Percentiles rank a stretch among this genome's conserved stretches.
phyloP scores from a whole-genome alignment of 2,113 vertebrate species.

The Muntiacus reevesi region DNA sequence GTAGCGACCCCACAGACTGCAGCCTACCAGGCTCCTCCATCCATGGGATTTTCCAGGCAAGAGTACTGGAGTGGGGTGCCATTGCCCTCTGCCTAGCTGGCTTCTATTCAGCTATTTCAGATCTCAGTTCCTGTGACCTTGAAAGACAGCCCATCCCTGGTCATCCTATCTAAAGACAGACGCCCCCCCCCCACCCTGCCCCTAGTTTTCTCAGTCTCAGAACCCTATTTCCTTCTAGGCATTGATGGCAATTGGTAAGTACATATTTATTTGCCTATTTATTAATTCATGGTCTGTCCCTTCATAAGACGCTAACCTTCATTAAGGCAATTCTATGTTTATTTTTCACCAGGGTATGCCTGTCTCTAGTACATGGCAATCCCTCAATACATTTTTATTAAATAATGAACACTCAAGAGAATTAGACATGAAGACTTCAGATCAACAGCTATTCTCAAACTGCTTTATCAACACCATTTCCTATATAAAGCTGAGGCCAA shows the following conservation, averaged over 20 bases:
- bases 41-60: background rate
- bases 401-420: conserved; percentile 1
- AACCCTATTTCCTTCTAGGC: background rate
- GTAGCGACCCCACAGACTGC: background rate
- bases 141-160: background rate
- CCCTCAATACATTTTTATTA: background rate
- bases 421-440: background rate
- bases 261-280: background rate
- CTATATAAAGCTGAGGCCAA: background rate
- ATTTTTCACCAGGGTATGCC: background rate
- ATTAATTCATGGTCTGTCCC: background rate
- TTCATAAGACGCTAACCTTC: background rate
- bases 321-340: conserved; percentile 12
- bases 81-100: background rate
- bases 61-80: background rate
- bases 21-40: background rate
- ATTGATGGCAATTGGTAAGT: background rate
- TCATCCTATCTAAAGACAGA: background rate
- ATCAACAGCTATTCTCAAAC: background rate
- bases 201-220: background rate
- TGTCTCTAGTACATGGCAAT: background rate
- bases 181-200: background rate
- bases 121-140: background rate
- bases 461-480: background rate
- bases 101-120: background rate